Percentiles rank a stretch among this genome's conserved stretches.
These are phyloP conservation scores for Acanthochromis polyacanthus DNA, from an alignment of 2,113 vertebrate genomes.

Conservation along the genomic window DNA sequence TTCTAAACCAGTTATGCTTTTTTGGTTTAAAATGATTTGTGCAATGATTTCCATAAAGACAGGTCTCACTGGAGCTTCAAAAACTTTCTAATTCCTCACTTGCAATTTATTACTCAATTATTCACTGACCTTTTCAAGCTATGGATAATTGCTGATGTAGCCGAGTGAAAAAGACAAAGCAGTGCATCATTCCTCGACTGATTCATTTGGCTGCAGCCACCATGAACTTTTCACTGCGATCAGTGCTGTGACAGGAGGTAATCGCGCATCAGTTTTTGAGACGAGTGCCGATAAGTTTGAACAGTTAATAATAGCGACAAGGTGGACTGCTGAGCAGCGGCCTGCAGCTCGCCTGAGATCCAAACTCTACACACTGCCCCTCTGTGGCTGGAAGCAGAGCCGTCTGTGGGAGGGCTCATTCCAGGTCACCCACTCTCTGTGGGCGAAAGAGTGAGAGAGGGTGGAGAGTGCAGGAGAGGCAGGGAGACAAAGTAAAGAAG, in stretches of 20 bases:
- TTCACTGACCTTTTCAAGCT: slow-evolving; percentile 69
- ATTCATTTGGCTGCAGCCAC: slow-evolving; percentile 65
- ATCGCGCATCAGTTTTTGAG: slow-evolving; percentile 55
- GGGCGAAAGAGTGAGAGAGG: slow-evolving; percentile 54
- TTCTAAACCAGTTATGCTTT: neutral
- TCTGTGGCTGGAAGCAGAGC: slow-evolving; percentile 55
- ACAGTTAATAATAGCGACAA: neutral
- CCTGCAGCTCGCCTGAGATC: slow-evolving; percentile 13
- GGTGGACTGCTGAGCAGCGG: slow-evolving; percentile 4
- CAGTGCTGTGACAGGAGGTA: slow-evolving; percentile 60
- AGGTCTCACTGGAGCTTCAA: slow-evolving; percentile 13
- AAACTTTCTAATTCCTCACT: slow-evolving; percentile 48
- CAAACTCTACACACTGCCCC: slow-evolving; percentile 36
- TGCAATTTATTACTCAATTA: slow-evolving; percentile 58
- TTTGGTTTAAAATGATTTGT: slow-evolving; percentile 21
- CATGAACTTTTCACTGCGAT: slow-evolving; percentile 71
- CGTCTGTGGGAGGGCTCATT: slow-evolving; percentile 65
- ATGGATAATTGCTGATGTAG: slow-evolving; percentile 69
- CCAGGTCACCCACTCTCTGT: slow-evolving; percentile 79
- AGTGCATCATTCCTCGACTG: slow-evolving; percentile 55
- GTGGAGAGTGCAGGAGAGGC: slow-evolving; percentile 50
- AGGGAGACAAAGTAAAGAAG: slow-evolving; percentile 56
- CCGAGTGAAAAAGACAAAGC: slow-evolving; percentile 60
- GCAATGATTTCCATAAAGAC: neutral
- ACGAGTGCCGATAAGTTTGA: slow-evolving; percentile 45